Conservation (phyloP, 1,140 invertebrate species). For the Polypedilum pembai region DNA sequence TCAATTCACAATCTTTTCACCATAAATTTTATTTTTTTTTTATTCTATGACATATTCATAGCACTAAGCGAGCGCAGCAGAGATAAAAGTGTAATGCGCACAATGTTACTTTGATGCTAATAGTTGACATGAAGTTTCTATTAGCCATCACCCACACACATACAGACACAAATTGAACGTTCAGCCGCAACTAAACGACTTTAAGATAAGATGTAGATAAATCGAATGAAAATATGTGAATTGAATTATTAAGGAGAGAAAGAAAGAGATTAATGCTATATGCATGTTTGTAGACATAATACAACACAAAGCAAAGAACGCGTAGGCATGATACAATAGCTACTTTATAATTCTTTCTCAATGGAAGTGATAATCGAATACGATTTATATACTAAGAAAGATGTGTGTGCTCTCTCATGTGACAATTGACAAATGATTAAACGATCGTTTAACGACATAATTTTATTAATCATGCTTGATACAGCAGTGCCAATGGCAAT, state of each 20-base stretch:
- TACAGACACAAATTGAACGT: neutral
- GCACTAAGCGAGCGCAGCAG: neutral
- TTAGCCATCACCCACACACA: neutral
- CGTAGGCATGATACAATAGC: constrained; percentile 10
- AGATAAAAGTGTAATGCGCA: neutral
- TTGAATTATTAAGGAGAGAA: constrained; percentile 11
- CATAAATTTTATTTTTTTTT: neutral
- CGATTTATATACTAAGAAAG: constrained; percentile 9
- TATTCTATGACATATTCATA: too few relatives aligned
- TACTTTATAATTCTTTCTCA: neutral
- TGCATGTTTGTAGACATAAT: too few relatives aligned
- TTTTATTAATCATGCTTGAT: constrained; percentile 16
- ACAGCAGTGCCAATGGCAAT: neutral
- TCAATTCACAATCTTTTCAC: constrained; percentile 6
- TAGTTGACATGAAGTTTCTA: constrained; percentile 18
- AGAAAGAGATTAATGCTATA: neutral
- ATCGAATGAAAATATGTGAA: constrained; percentile 10
- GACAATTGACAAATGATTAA: constrained; percentile 18
- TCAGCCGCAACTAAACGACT: neutral
- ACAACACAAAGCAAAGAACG: neutral
- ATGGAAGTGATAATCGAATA: constrained; percentile 6
- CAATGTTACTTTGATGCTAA: constrained; percentile 18
- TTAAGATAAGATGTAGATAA: constrained; percentile 5
- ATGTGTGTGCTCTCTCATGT: neutral
- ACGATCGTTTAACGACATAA: constrained; percentile 8